These are phyloP conservation scores for Napeogenes inachia DNA, from an alignment of 2,888 invertebrate genomes.

Conservation along the genomic window DNA sequence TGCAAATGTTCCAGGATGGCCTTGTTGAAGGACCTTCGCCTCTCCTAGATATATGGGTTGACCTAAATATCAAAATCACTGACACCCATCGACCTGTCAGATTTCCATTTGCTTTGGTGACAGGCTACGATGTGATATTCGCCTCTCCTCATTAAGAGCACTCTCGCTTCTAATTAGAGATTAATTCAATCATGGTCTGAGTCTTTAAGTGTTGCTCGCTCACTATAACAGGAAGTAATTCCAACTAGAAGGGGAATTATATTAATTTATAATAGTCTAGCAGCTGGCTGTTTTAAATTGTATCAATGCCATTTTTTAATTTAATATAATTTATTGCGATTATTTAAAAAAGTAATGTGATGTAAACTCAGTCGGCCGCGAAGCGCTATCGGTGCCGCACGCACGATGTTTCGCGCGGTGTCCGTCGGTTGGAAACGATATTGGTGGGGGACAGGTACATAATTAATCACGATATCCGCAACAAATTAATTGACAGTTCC, in stretches of 20 bases:
- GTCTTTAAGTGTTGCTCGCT: conserved; percentile 48
- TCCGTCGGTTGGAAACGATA: conserved; percentile 70
- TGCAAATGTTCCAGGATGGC: too few species aligned
- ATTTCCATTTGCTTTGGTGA: conserved; percentile 67
- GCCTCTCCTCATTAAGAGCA: conserved; percentile 69
- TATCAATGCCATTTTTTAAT: background rate
- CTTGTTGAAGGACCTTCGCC: background rate
- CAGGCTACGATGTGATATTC: conserved; percentile 66
- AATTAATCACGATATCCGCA: conserved; percentile 63
- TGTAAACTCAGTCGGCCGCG: conserved; percentile 57
- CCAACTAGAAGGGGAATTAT: conserved; percentile 2
- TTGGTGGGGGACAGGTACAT: conserved; percentile 76
- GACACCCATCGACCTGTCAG: conserved; percentile 54
- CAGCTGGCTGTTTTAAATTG: background rate
- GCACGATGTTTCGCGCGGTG: conserved; percentile 69
- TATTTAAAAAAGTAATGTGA: conserved; percentile 20
- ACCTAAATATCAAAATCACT: conserved; percentile 49
- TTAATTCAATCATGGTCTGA: conserved; percentile 69
- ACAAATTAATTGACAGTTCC: conserved; percentile 47
- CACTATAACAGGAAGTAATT: conserved; percentile 8
- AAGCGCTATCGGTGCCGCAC: conserved; percentile 62
- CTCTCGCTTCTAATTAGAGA: conserved; percentile 72
- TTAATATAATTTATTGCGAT: background rate
- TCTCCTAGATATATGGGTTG: conserved; percentile 32
- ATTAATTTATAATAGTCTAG: background rate